Percentiles rank a stretch among this genome's conserved stretches.
phyloP scores from a whole-genome alignment of 2,113 vertebrate species.

The Dipodomys merriami region DNA sequence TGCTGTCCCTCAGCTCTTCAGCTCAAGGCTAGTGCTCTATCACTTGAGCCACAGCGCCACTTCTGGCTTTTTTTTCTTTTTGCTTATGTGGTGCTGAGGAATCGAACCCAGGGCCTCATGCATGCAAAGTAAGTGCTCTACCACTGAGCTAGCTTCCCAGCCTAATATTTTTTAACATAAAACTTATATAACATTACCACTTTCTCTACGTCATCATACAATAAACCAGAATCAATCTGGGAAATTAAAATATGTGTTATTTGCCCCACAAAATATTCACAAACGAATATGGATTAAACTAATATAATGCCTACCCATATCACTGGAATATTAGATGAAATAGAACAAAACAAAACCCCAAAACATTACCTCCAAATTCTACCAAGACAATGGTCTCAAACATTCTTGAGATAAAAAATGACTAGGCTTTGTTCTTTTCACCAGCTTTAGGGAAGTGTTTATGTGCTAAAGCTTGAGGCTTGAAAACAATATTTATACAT shows the following conservation, averaged over 20 bases:
- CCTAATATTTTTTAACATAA: not conserved
- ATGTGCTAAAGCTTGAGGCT: not conserved
- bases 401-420: conserved; percentile 16
- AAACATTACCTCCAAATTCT: not conserved
- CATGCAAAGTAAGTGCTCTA: too few relatives aligned
- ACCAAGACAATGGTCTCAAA: conserved; percentile 2
- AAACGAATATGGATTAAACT: conserved; percentile 12
- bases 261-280: conserved; percentile 49
- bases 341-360: conserved; percentile 15
- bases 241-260: conserved; percentile 7
- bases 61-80: too few relatives aligned
- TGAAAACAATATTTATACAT: conserved; percentile 35
- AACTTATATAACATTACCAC: conserved; percentile 28
- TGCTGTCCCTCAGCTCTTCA: too few relatives aligned
- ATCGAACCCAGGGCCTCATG: too few relatives aligned
- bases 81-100: too few relatives aligned
- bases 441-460: not conserved
- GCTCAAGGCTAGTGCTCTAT: too few relatives aligned
- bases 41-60: too few relatives aligned
- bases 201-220: not conserved
- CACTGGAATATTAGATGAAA: conserved; percentile 50
- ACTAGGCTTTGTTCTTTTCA: not conserved
- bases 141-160: too few relatives aligned
- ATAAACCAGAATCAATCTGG: not conserved
- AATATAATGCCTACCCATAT: not conserved